Base-by-base conservation (phyloP, 2,113 vertebrate species). In the Patagioenas fasciata region DNA sequence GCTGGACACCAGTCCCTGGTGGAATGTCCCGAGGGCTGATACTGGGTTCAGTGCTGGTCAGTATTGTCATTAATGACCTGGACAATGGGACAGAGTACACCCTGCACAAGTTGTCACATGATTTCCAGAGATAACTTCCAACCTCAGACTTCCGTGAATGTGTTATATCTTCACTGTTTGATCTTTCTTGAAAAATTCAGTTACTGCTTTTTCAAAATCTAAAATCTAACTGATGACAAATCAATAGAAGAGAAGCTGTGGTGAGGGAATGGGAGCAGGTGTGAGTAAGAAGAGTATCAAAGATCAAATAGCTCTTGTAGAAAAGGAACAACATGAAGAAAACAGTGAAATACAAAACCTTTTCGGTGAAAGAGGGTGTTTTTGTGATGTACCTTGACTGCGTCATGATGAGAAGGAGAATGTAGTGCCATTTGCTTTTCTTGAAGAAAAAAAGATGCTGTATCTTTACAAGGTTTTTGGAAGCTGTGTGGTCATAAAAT, bases 11-110 rank as follows among this genome's bases (percentile, higher is more conserved):
- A 29, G 32, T 69, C 34, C 15, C 11, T 56, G 32, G 15, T 57
- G 67, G 16, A 36, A 24, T 31, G 36, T 77, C 21, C 17, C 34
- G 42, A 2, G 25, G 57, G 11, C 32, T 56, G 25, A 15, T 80
- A 57, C 31, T n/a, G 24, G n/a, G 7, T 54, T 80, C n/a, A 24
- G 8, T 67, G 47, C 40, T n/a, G 3, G 65, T 85, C 14, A 25
- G 7, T 11, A 6, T 47, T 47, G 44, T 74, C 12, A 5, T 47
- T 51, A 44, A 15, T 56, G 62, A 70, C 40, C 7, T 69, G 40
- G 44, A 5, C 50, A 51, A 0, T 17, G 54, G 62, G 38, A 48
- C 1, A 9, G 11, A 36, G 20, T 2, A 2, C 23, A 16, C 15
- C 15, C 3, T 85, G 23, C 23, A 6, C 18, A 84, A 24, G 13